phyloP scores from a whole-genome alignment of 23 tunicate species.

The Phallusia fumigata region DNA sequence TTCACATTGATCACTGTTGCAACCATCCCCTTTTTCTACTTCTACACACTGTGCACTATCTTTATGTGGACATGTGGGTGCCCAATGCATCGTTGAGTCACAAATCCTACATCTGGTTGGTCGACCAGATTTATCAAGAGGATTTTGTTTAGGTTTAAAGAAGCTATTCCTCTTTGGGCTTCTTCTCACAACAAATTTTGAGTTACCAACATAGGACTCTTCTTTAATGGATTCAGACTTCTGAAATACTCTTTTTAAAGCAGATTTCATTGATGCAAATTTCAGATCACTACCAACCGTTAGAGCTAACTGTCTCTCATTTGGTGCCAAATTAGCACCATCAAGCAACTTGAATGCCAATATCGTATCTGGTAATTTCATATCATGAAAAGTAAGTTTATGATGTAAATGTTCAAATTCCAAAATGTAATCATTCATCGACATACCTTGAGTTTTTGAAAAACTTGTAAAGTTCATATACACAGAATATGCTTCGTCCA shows the following conservation, averaged over 20 bases:
- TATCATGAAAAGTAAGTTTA: background rate
- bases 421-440: constrained; percentile 27
- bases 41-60: background rate
- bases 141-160: constrained; percentile 13
- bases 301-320: constrained; percentile 21
- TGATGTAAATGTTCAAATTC: constrained; percentile 27
- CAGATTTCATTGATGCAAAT: constrained; percentile 18
- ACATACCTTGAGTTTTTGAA: constrained; percentile 4
- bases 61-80: constrained; percentile 26
- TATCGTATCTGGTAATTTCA: constrained; percentile 36
- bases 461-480: constrained; percentile 18
- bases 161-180: too few species aligned
- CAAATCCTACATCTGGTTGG: constrained; percentile 29
- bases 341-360: constrained; percentile 26
- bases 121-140: constrained; percentile 14
- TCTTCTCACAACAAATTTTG: constrained; percentile 3
- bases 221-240: constrained; percentile 3
- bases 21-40: background rate
- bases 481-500: constrained; percentile 35
- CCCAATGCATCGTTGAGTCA: constrained; percentile 46
- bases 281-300: constrained; percentile 30
- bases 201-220: background rate
- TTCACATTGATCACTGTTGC: background rate
- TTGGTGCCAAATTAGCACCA: background rate
- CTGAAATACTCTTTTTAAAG: constrained; percentile 20